Percentiles rank a stretch among this genome's conserved stretches.
Evolutionary conservation across 2,113 vertebrate species (phyloP).

Genomic region (Neogale vison): DNA sequence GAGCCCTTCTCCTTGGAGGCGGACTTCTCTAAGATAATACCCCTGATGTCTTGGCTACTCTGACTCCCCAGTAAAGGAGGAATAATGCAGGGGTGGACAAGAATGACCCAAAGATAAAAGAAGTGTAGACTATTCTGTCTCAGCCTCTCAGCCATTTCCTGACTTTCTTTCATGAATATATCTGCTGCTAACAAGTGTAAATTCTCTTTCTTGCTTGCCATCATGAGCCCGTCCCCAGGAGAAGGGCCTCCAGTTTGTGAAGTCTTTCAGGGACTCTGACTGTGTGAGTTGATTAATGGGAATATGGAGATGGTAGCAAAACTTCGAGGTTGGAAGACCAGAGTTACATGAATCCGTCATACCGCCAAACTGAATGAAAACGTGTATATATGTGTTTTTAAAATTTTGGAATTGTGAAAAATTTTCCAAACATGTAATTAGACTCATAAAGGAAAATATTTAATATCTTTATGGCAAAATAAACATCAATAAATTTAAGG

Average conservation of each 20-base stretch:
- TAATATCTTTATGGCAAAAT: not conserved
- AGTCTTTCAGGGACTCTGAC: not conserved
- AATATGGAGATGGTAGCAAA: not conserved
- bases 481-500: not conserved
- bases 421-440: not conserved
- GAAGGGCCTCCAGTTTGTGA: not conserved
- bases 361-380: not conserved
- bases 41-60: not conserved
- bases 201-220: not conserved
- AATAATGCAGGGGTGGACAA: not conserved
- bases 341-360: not conserved
- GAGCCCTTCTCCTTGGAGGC: rapidly evolving
- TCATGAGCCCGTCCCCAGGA: not conserved
- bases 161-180: not conserved
- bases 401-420: not conserved
- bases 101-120: not conserved
- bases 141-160: not conserved
- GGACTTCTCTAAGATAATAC: not conserved
- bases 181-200: not conserved
- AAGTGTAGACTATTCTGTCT: rapidly evolving
- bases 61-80: not conserved
- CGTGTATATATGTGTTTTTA: not conserved
- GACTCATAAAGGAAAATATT: not conserved
- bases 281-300: not conserved
- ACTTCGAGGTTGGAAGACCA: not conserved